Base-by-base conservation (phyloP, 2,888 invertebrate species). In the Cephus rjabovi region DNA sequence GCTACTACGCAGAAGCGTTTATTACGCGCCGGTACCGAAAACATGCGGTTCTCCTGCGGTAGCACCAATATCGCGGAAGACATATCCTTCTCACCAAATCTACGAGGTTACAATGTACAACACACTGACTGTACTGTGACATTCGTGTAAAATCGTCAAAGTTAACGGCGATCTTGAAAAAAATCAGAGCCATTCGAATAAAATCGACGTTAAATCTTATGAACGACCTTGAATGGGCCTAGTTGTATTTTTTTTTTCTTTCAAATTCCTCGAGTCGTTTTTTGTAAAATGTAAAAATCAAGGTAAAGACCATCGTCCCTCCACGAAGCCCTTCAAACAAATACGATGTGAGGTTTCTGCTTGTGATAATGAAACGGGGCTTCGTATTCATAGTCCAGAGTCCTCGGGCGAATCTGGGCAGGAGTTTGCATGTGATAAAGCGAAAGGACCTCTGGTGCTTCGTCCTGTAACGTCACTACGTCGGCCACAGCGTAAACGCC, bases 271-370 rank as follows among this genome's bases (percentile, higher is more conserved):
- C 56, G 23, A 56, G 23, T 56, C 23, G 2, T 9, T 56, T 23
- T 56, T 56, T 56, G 56, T 56, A 23, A 56, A 56, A 56, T 1
- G 9, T 0, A 6, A 15, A 56, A 56, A 9, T 56, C 56, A 56
- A 56, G 9, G 1, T 56, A 56, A 23, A 56, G 56, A 23, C 56
- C 56, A 9, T 56, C 56, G 15, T 56, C 23, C 56, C 9, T 56
- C 2, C 2, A 9, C 23, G 56, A 23, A 56, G 56, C 56, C 23
- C 34, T 80, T 88, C 85, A 91, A 78, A 91, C 91, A 78, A 91
- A 91, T 76, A 91, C 91, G 69, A 91, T 89, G 83, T 91, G 91
- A n/a, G 91, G 89, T 81, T 90, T 90, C 78, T 91, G 88, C 34
- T 78, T 78, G 40, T 78, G 78, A 34, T 78, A 76, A 31, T 78